phyloP scores from a whole-genome alignment of 2,113 vertebrate genomes.

The Heterocephalus glaber region DNA sequence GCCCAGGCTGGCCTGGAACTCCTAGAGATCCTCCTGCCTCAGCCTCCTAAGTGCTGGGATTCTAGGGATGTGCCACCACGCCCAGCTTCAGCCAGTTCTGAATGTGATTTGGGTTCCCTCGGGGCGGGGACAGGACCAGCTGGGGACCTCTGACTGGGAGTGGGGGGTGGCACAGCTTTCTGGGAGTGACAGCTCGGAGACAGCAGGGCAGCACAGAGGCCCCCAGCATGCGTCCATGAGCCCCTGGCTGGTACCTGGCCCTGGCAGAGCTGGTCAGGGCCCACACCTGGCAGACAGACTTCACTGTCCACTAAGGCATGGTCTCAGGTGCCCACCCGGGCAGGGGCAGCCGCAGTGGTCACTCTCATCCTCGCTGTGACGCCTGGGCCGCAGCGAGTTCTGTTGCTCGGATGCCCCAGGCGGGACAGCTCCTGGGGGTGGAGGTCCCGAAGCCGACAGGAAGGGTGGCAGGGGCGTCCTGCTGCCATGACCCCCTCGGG shows the following conservation, averaged over 20 bases:
- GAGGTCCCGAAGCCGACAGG: conserved; percentile 24
- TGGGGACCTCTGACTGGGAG: not conserved
- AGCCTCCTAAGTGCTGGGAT: not conserved
- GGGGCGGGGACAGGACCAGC: not conserved
- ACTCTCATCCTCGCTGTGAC: conserved; percentile 18
- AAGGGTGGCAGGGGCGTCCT: not conserved
- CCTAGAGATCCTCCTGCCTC: not conserved
- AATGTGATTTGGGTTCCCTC: not conserved
- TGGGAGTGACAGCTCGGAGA: not conserved
- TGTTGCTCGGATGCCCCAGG: conserved; percentile 12
- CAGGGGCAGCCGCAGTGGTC: conserved; percentile 21
- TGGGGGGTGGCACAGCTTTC: not conserved
- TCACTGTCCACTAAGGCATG: not conserved
- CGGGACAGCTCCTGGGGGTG: not conserved
- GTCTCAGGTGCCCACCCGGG: not conserved
- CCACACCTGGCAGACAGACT: not conserved
- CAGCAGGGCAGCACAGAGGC: not conserved
- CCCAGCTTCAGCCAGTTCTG: not conserved
- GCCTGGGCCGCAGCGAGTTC: not conserved
- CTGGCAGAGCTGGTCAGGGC: not conserved
- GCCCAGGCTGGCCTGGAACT: not conserved
- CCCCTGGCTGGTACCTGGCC: not conserved
- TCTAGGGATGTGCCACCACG: not conserved
- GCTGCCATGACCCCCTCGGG: not conserved
- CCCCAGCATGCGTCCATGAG: not conserved